These are phyloP conservation scores for Hirtodrosophila trivittata DNA, from an alignment of 2,888 invertebrate species.

Conservation along the genomic window DNA sequence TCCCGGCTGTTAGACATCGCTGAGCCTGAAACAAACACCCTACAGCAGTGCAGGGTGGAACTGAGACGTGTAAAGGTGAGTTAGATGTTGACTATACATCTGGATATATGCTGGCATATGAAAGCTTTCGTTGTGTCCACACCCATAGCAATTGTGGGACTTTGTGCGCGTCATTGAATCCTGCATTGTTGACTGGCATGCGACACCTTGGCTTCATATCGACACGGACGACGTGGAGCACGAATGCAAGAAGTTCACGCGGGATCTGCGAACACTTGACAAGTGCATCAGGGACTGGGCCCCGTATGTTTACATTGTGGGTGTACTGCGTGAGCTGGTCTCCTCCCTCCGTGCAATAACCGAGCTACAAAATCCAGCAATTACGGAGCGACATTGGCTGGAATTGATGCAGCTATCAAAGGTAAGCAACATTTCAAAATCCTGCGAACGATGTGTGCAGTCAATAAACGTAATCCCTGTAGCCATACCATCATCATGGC, in stretches of 20 bases:
- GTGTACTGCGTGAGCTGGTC: slow-evolving; percentile 94
- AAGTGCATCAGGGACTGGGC: slow-evolving; percentile 93
- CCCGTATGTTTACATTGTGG: slow-evolving; percentile 91
- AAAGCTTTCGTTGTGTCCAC: slow-evolving; percentile 12
- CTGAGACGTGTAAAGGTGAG: slow-evolving; percentile 89
- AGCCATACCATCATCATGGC: neutral
- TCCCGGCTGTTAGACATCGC: slow-evolving; percentile 93
- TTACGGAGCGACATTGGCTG: slow-evolving; percentile 97
- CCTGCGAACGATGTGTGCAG: slow-evolving; percentile 27
- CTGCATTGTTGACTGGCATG: slow-evolving; percentile 96
- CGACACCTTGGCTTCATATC: slow-evolving; percentile 95
- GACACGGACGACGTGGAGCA: slow-evolving; percentile 98
- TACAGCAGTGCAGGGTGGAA: slow-evolving; percentile 91
- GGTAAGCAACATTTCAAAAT: slow-evolving; percentile 84
- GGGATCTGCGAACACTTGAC: slow-evolving; percentile 92
- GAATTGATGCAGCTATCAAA: slow-evolving; percentile 97
- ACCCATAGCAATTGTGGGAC: slow-evolving; percentile 93
- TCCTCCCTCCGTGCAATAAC: slow-evolving; percentile 96
- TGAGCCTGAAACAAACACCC: slow-evolving; percentile 91
- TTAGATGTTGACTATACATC: neutral
- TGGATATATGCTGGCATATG: slow-evolving; percentile 4
- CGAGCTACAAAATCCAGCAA: slow-evolving; percentile 97
- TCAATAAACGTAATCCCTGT: slow-evolving; percentile 22
- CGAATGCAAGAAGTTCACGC: slow-evolving; percentile 96
- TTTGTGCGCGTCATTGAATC: slow-evolving; percentile 93